Evolutionary conservation across 2,888 invertebrate species (phyloP).

Genomic region (Lycocerus yunnanus): DNA sequence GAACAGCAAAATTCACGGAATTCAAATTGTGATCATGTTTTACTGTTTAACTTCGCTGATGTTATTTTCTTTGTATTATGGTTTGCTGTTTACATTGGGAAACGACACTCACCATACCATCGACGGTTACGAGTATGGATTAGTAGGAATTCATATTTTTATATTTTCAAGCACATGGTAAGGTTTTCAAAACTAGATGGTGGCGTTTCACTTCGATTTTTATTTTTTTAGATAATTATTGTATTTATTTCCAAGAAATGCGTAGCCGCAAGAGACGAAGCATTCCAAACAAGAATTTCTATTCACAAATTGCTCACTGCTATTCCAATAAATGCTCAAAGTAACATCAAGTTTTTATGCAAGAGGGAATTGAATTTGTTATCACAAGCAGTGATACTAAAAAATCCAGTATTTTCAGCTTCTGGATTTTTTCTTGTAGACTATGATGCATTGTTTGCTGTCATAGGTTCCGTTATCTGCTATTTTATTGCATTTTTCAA

Average conservation of each 20-base stretch:
- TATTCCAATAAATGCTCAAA: not conserved
- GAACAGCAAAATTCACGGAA: conserved; percentile 2
- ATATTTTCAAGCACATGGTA: not conserved
- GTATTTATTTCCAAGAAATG: not conserved
- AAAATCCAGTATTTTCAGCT: conserved; percentile 17
- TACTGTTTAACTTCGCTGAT: not conserved
- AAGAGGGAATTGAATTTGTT: not conserved
- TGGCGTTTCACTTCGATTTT: not conserved
- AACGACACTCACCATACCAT: not conserved
- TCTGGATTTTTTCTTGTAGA: conserved; percentile 23
- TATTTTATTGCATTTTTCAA: conserved; percentile 25
- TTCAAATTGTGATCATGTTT: not conserved
- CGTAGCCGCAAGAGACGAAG: not conserved
- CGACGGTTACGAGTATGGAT: not conserved
- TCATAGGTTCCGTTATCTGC: conserved; percentile 16
- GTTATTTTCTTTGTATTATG: not conserved
- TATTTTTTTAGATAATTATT: not conserved
- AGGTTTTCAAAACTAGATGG: too few species aligned
- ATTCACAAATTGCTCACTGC: not conserved
- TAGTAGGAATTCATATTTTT: not conserved
- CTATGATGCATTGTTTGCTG: conserved; percentile 17
- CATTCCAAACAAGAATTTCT: not conserved
- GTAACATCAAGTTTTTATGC: not conserved
- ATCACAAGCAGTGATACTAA: not conserved
- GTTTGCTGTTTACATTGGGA: not conserved